phyloP scores from a whole-genome alignment of 2,797 vertebrate genomes.

The Meriones psammophilus region DNA sequence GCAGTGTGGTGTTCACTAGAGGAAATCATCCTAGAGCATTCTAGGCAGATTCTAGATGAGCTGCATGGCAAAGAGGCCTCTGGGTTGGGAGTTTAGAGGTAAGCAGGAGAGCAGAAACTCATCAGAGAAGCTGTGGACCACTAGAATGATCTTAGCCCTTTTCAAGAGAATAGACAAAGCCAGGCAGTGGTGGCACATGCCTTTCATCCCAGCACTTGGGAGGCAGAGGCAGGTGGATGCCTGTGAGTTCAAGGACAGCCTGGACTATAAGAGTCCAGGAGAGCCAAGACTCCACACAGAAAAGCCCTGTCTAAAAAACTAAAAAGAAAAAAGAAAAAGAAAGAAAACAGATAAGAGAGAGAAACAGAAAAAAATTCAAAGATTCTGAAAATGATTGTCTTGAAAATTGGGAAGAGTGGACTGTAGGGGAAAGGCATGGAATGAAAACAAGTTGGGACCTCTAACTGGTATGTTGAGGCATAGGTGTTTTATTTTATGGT shows the following conservation, averaged over 20 bases:
- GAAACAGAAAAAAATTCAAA: neutral
- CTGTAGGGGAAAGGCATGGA: neutral
- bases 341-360: too few relatives aligned
- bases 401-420: neutral
- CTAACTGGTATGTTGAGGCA: neutral
- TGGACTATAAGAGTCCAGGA: too few relatives aligned
- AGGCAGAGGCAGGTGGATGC: too few relatives aligned
- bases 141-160: neutral
- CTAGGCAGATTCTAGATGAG: neutral
- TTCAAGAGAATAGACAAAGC: neutral
- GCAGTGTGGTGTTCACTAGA: neutral
- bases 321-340: too few relatives aligned
- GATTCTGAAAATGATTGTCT: conserved; percentile 30
- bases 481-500: conserved; percentile 39
- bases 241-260: too few relatives aligned
- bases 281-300: too few relatives aligned
- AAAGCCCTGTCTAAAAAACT: too few relatives aligned
- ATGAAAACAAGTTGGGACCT: conserved; percentile 6
- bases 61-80: neutral
- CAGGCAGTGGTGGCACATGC: too few relatives aligned
- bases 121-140: neutral
- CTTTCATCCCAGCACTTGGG: too few relatives aligned
- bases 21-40: neutral
- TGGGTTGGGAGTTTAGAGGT: neutral
- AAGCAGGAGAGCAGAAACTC: neutral